A percentile compares a stretch with the other conserved stretches of the same genome.
Conservation (phyloP, 1,140 invertebrate genomes). For the Papilio aristodemus region DNA sequence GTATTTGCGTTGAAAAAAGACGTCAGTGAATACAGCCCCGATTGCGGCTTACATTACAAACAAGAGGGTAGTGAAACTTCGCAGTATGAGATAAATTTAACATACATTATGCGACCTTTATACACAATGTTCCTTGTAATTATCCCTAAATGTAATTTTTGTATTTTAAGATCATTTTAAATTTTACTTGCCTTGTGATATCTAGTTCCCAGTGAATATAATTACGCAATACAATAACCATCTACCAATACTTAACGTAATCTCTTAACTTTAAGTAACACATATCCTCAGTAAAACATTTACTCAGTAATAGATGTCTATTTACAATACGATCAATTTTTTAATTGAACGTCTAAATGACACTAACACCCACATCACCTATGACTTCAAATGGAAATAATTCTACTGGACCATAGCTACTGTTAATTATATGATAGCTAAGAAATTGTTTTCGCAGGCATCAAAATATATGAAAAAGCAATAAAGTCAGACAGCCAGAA, state of each 20-base stretch:
- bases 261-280: background rate
- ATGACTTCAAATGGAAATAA: background rate
- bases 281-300: background rate
- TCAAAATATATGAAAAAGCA: constrained; percentile 9
- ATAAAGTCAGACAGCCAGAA: constrained; percentile 12
- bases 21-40: background rate
- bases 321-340: background rate
- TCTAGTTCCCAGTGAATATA: no score
- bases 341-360: no score
- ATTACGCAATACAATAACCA: no score
- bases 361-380: background rate
- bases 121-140: background rate
- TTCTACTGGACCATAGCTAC: background rate
- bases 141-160: no score
- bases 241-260: no score
- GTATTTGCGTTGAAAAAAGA: background rate
- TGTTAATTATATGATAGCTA: background rate
- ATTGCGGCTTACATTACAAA: background rate
- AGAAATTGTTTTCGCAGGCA: background rate
- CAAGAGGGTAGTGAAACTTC: background rate
- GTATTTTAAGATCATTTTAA: no score
- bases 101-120: background rate
- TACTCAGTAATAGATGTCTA: background rate
- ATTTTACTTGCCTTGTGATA: no score
- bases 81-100: background rate